These are phyloP conservation scores for Aplysia californica DNA, from an alignment of 1,140 invertebrate genomes.

Conservation along the genomic window DNA sequence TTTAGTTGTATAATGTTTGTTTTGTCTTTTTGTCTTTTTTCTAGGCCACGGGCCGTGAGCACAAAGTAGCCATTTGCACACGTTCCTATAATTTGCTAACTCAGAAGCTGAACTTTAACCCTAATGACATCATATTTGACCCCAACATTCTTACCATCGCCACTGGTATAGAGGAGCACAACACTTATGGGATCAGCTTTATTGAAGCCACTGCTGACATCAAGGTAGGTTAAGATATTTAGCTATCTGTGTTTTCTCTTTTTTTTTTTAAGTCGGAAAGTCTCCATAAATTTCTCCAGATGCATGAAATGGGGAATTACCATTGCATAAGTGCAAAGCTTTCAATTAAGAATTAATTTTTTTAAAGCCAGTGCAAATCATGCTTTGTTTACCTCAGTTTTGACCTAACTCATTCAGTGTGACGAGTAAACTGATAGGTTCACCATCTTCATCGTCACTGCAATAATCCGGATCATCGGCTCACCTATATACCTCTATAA, in stretches of 20 bases:
- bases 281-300: neutral
- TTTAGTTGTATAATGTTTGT: too few species aligned
- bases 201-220: conserved; percentile 72
- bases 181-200: conserved; percentile 72
- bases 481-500: too few species aligned
- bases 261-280: neutral
- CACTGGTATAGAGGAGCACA: conserved; percentile 76
- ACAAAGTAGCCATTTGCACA: conserved; percentile 73
- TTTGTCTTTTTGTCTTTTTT: neutral
- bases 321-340: too few species aligned
- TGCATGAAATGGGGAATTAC: neutral
- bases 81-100: conserved; percentile 72
- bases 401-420: too few species aligned
- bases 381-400: too few species aligned
- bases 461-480: too few species aligned
- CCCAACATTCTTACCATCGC: conserved; percentile 77
- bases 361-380: too few species aligned
- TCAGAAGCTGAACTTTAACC: conserved; percentile 71
- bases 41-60: conserved; percentile 70
- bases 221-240: conserved; percentile 61
- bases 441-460: too few species aligned
- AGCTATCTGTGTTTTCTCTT: neutral
- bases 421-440: too few species aligned
- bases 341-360: too few species aligned
- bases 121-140: conserved; percentile 76